These are phyloP conservation scores for Heterotis niloticus DNA, from an alignment of 2,113 vertebrate species.

Conservation along the genomic window DNA sequence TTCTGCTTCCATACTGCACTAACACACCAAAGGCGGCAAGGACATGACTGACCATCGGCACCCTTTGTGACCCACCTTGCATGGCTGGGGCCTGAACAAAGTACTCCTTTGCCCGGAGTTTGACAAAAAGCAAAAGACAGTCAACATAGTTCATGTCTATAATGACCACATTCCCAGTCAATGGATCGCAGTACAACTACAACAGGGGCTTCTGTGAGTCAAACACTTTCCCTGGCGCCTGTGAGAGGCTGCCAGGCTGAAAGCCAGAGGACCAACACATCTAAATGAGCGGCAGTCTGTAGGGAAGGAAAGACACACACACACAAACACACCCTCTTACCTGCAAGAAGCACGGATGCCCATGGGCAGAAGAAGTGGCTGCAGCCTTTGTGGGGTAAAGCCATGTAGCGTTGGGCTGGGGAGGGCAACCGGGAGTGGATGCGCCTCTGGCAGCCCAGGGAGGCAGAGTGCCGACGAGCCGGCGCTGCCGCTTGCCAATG, in stretches of 20 bases:
- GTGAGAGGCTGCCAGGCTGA: neutral
- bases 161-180: conserved; percentile 7
- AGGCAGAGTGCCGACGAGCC: conserved; percentile 34
- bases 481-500: neutral
- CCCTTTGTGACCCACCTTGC: neutral
- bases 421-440: conserved; percentile 37
- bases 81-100: neutral
- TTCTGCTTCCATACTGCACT: neutral
- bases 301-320: neutral
- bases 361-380: conserved; percentile 60
- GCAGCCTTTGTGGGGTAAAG: conserved; percentile 49
- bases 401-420: conserved; percentile 38
- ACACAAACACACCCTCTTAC: conserved; percentile 46
- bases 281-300: neutral
- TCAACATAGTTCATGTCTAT: neutral
- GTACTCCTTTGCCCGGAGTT: too few species aligned
- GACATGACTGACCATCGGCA: neutral
- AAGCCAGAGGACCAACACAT: neutral
- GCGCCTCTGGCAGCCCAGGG: conserved; percentile 35
- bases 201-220: neutral
- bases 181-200: neutral
- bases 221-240: neutral
- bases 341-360: conserved; percentile 83
- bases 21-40: neutral
- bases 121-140: neutral